Base-by-base conservation (phyloP, 2,888 invertebrate genomes). In the Pammene fasciana region DNA sequence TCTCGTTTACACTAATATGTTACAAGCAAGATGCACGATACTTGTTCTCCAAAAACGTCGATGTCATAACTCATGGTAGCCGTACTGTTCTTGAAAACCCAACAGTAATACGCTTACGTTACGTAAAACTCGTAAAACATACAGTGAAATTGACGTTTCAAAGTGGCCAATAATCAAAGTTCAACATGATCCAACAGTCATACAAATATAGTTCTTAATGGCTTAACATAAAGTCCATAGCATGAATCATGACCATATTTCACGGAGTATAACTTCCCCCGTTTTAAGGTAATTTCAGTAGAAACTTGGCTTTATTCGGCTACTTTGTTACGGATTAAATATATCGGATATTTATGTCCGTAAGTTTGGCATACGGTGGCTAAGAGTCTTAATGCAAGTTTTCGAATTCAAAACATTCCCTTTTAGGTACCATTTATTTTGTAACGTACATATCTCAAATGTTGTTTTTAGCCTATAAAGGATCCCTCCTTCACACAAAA, bases 251-350 rank as follows among this genome's bases (percentile, higher is more conserved):
- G 14, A 11, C 8, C 34, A 34, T 45, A 48, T 48, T 50, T 62
- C 56, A 62, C 38, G 50, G 9, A 38, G 38, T 46, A 41, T 43
- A 68, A 68, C 56, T 68, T 68, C 56, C n/a, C 68, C 34, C 56
- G 56, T 68, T 62, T 52, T 26, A 52, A 7, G 0, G 38, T 56
- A 68, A 68, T 62, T 68, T 68, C 62, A 62, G 68, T 41, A 5
- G 18, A 13, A 68, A 68, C 55, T 68, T 68, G 16, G 62, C 56
- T 68, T 62, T 62, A 62, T 62, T 62, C 38, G 62, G 56, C 56
- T 50, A 68, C 56, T 68, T 68, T 57, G 68, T 62, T 56, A 62
- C 43, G 36, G 50, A 62, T 68, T 68, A 43, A 62, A 56, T 68
- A 62, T 67, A 68, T 68, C 67, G 56, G 55, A 68, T 26, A 26